Base-by-base conservation (phyloP, 1,140 invertebrate genomes). In the Pantala flavescens region DNA sequence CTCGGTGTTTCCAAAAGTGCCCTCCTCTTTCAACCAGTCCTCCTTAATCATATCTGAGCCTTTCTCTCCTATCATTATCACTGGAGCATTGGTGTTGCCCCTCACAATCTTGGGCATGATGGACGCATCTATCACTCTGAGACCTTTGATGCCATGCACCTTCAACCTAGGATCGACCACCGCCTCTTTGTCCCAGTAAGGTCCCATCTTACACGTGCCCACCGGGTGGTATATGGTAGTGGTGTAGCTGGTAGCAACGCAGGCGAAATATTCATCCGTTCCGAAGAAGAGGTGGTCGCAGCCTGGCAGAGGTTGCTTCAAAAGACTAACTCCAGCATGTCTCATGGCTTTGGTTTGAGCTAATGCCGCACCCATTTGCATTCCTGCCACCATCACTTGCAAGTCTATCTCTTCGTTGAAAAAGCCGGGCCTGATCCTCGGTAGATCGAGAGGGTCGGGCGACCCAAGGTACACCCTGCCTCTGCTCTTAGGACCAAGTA, bases 371-470 rank as follows among this genome's bases (percentile, higher is more conserved):
- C 42, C 42, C n/a, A 70, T 24, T 24, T 71, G 23, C 23, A 73
- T 73, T n/a, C 73, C 73, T 2, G 28, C 73, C 12, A 73, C 75
- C 19, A 86, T 16, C 19, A 84, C 81, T 55, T 81, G 71, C n/a
- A 83, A 77, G 70, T 87, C 86, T 23, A 82, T 81, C 7, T 78
- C 78, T 76, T 87, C 83, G 0, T 83, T 83, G 14, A 90, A 83
- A 80, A 88, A 89, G 76, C 89, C 89, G 1, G 89, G 86, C 78
- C 89, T 84, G 74, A 93, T 86, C 11, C 85, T 77, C 0, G 91
- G 91, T 78, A 86, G 84, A 75, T 87, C 84, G 24, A 85, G 84
- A 5, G 90, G 90, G 82, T 92, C 84, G 42, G 77, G 82, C 73
- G 83, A 81, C 73, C 82, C 84, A 1, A 84, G 77, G 19, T 74